Percentiles rank a stretch among this genome's conserved stretches.
Conservation (phyloP, 1,140 invertebrate species). For the Maniola jurtina region DNA sequence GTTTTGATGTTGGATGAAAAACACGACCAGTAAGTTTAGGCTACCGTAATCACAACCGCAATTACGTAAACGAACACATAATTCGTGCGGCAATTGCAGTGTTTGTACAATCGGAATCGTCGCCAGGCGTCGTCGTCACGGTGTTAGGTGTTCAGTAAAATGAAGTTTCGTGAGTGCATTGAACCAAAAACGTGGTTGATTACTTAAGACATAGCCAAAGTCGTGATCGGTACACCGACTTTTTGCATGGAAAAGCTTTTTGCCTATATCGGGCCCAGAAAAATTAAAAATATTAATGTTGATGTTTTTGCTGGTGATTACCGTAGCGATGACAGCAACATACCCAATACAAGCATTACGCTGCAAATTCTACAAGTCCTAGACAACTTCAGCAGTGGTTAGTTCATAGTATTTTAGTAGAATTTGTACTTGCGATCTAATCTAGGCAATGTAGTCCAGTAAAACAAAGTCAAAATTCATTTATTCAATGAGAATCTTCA, state of each 20-base stretch:
- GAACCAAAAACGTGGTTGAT: slow-evolving; percentile 75
- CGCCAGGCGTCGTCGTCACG: slow-evolving; percentile 45
- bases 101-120: slow-evolving; percentile 58
- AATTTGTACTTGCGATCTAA: too few species aligned
- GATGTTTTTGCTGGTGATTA: slow-evolving; percentile 49
- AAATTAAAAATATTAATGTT: slow-evolving; percentile 27
- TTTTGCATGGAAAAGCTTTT: slow-evolving; percentile 57
- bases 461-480: too few species aligned
- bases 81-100: slow-evolving; percentile 44
- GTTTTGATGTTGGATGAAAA: not conserved
- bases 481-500: too few species aligned
- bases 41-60: slow-evolving; percentile 9
- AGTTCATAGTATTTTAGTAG: not conserved
- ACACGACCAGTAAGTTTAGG: not conserved
- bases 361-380: slow-evolving; percentile 13
- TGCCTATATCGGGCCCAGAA: slow-evolving; percentile 52
- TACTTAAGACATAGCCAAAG: slow-evolving; percentile 62
- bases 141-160: slow-evolving; percentile 62
- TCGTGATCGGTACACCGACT: slow-evolving; percentile 55
- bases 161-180: slow-evolving; percentile 72
- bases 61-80: slow-evolving; percentile 33
- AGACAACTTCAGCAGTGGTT: not conserved
- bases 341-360: slow-evolving; percentile 11
- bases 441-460: too few species aligned
- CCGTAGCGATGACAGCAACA: slow-evolving; percentile 37